phyloP scores from a whole-genome alignment of 2,797 vertebrate species.

The Rallus crepitans region DNA sequence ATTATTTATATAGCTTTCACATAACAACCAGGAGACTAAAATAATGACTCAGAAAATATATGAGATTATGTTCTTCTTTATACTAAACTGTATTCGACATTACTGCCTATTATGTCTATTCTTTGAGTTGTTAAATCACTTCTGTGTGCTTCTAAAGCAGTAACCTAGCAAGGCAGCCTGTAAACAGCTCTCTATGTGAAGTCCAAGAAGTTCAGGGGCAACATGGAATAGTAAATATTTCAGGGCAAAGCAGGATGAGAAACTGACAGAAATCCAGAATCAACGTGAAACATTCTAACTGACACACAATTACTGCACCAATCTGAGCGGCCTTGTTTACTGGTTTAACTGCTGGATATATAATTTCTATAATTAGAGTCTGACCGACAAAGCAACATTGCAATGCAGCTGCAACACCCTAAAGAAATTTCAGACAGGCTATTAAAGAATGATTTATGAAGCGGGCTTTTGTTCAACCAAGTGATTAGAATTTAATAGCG shows the following conservation, averaged over 20 bases:
- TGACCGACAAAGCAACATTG: slow-evolving; percentile 34
- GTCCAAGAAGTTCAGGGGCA: not conserved
- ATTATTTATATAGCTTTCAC: not conserved
- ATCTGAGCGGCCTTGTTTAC: slow-evolving; percentile 34
- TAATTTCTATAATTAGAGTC: slow-evolving; percentile 72
- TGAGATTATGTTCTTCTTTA: not conserved
- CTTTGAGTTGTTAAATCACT: not conserved
- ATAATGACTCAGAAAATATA: not conserved
- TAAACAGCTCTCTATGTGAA: not conserved
- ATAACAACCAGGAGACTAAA: not conserved
- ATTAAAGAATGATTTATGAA: slow-evolving; percentile 81
- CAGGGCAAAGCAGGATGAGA: not conserved
- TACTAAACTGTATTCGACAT: not conserved
- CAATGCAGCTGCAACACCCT: slow-evolving; percentile 56
- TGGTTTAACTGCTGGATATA: slow-evolving; percentile 32
- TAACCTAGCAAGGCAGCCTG: not conserved
- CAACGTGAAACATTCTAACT: slow-evolving; percentile 6
- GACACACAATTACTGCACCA: slow-evolving; percentile 11
- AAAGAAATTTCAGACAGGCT: slow-evolving; percentile 75
- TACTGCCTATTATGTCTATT: fast-evolving
- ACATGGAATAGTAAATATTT: not conserved
- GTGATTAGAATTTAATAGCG: slow-evolving; percentile 79
- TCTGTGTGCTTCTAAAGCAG: not conserved
- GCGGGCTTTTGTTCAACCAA: slow-evolving; percentile 75
- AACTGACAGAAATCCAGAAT: slow-evolving; percentile 29